Evolutionary conservation across 2,888 invertebrate species (phyloP).

Genomic region (Ceramica pisi): DNA sequence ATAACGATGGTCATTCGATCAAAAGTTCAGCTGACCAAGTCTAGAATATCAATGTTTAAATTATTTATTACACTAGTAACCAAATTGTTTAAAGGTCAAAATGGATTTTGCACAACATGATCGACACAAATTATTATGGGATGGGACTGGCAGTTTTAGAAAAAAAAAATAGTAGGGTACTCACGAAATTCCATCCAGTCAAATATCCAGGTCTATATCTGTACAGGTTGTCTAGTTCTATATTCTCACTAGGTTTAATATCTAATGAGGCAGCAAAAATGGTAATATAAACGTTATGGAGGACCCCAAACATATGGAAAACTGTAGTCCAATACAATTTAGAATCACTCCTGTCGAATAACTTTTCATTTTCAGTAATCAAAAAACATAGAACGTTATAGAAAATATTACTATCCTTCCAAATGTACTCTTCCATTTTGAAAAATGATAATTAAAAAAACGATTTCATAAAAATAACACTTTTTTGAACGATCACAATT

Average conservation of each 20-base stretch:
- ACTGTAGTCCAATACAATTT: conserved; percentile 84
- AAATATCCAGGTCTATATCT: conserved; percentile 75
- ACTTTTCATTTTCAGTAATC: conserved; percentile 85
- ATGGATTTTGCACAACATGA: too few relatives aligned
- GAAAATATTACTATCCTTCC: conserved; percentile 81
- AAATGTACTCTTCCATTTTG: conserved; percentile 79
- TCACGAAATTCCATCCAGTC: conserved; percentile 87
- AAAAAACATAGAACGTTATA: conserved; percentile 84
- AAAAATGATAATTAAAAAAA: conserved; percentile 4
- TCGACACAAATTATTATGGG: too few relatives aligned
- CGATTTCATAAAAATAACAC: conserved; percentile 6
- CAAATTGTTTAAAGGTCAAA: too few relatives aligned
- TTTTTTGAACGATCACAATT: background rate
- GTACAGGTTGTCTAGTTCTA: conserved; percentile 74
- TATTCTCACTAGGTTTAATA: conserved; percentile 61
- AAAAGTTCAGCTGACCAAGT: too few relatives aligned
- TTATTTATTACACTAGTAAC: too few relatives aligned
- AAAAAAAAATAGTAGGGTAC: conserved; percentile 64
- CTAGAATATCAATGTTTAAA: too few relatives aligned
- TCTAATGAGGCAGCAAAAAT: conserved; percentile 70
- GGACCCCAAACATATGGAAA: conserved; percentile 73
- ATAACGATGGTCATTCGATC: too few relatives aligned
- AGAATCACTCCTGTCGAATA: conserved; percentile 82
- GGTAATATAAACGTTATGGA: conserved; percentile 76
- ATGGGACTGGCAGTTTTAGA: background rate